Evolutionary conservation across 2,888 invertebrate genomes (phyloP), one percentile per base, ranked within the genome.

Genomic region (Catotricha subobsoleta): DNA sequence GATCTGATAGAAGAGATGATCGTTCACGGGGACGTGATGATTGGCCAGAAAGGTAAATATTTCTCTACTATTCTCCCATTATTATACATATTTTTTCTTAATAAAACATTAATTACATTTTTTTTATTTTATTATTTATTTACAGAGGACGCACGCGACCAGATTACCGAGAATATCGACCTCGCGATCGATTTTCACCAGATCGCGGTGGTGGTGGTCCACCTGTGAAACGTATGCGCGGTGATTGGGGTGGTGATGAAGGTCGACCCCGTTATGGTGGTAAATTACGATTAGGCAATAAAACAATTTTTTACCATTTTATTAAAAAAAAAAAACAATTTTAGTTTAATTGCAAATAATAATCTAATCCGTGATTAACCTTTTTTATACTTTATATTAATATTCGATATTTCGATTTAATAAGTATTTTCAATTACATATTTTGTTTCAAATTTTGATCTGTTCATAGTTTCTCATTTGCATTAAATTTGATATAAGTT

Each of bases 131-230:
- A 21, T 35, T 34, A 13, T 15, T 3, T n/a, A n/a, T n/a, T n/a
- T n/a, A n/a, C n/a, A n/a, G n/a, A n/a, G n/a, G n/a, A n/a, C n/a
- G n/a, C n/a, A n/a, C n/a, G n/a, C 70, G 83, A 15, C 80, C 81
- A 2, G 79, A 83, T 54, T 78, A 79, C 49, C 68, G 83, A 44
- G 84, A 86, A 46, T 86, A 82, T 53, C 72, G 71, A 3, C 51
- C 50, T 39, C 71, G 75, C 28, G 73, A 79, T 23, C 76, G 80
- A 0, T 77, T 80, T 51, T 82, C 82, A 1, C 83, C 83, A 1
- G 76, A 79, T 18, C 68, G 83, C 52, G 80, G 82, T 49, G 70
- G 73, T 48, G 80, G 82, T 49, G 70, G 73, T 48, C 82, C 84
- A 5, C 78, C 81, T 1, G 70, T 74, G 49, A 86, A 86, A 54